Evolutionary conservation across 1,140 invertebrate species (phyloP), one percentile per base, ranked within the genome.

Genomic region (Latrodectus geometricus): DNA sequence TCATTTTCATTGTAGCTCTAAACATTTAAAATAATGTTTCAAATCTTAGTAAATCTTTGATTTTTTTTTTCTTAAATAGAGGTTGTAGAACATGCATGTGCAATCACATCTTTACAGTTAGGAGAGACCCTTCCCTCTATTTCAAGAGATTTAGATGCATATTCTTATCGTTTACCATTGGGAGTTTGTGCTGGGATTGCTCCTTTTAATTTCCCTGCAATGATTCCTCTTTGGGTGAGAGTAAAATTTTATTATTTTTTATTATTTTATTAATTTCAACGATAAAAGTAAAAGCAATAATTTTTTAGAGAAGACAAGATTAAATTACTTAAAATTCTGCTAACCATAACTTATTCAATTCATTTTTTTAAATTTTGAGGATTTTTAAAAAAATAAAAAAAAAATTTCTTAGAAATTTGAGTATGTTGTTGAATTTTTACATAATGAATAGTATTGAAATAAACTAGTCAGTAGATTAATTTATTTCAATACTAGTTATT

Each of bases 11-110:
- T 35, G 1, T 35, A 35, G n/a, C n/a, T n/a, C n/a, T 35, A 35
- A 35, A 35, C 5, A 5, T 35, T 35, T 35, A 35, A 35, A 35
- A 35, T 35, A 35, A 35, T 35, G n/a, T 3, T 3, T 35, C 5
- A 35, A 35, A 35, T 35, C 1, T 35, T 35, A 35, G 35, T 35
- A 35, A 1, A 35, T 35, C 35, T 61, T 11, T 61, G 54, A 61
- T n/a, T 79, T 7, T 48, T 11, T 79, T 54, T 4, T 73, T 11
- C 90, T 93, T n/a, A n/a, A n/a, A 4, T 92, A 96, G 95, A 99
- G 95, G 96, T 99, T 73, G 97, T 99, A 35, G 98, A 99, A 90
- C 96, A 98, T 89, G 97, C 96, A 89, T 97, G 98, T 90, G 95
- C 96, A 89, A 96, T 99, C 87, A 96, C 98, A 4, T 95, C 94